These are phyloP conservation scores for Colletes latitarsis DNA, from an alignment of 1,140 invertebrate species.

Conservation along the genomic window DNA sequence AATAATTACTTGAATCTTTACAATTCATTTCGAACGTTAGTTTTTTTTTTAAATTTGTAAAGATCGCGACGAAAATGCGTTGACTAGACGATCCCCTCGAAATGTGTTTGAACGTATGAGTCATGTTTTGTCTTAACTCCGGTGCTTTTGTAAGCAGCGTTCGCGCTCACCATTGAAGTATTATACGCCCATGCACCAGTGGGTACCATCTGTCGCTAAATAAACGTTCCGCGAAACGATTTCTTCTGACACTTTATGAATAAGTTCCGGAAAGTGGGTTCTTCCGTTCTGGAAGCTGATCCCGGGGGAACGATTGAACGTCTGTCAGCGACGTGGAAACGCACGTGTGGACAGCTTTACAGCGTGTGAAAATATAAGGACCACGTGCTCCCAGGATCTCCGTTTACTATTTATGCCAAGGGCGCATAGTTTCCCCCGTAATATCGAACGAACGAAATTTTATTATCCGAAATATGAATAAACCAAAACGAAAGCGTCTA, in stretches of 20 bases:
- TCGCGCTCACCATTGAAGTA: neutral
- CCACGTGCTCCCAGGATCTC: constrained; percentile 50
- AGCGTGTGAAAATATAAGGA: constrained; percentile 73
- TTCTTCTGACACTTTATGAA: constrained; percentile 32
- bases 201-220: constrained; percentile 27
- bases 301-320: constrained; percentile 26
- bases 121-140: neutral
- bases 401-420: neutral
- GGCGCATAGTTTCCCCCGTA: neutral
- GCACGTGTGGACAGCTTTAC: constrained; percentile 74
- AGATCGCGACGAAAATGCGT: too few relatives aligned
- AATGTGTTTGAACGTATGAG: too few relatives aligned
- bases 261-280: constrained; percentile 43
- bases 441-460: too few relatives aligned
- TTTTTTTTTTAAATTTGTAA: too few relatives aligned
- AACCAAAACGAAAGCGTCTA: too few relatives aligned
- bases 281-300: constrained; percentile 34
- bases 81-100: too few relatives aligned
- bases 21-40: too few relatives aligned
- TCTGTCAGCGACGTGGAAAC: constrained; percentile 38
- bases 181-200: neutral
- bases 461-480: too few relatives aligned
- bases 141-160: neutral
- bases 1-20: too few relatives aligned
- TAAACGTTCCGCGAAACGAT: constrained; percentile 36